Evolutionary conservation across 2,888 invertebrate genomes (phyloP), one percentile per base, ranked within the genome.

Genomic region (Elegia similella): DNA sequence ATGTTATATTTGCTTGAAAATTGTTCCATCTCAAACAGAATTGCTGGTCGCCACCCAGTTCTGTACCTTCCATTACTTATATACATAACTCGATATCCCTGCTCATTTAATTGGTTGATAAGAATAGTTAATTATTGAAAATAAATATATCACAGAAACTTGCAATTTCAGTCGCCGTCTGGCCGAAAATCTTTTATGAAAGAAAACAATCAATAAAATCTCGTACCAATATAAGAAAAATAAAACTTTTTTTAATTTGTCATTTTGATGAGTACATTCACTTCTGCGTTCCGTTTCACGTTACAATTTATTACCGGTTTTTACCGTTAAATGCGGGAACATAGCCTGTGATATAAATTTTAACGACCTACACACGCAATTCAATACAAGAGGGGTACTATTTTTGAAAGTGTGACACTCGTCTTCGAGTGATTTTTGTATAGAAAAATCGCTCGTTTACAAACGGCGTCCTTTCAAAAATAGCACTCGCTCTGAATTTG

Each of bases 21-120:
- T 96, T 96, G 93, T 96, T 96, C 96, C 96, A 96, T 92, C 96
- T 94, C 90, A 96, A 94, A 93, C 96, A 96, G 92, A 96, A 96
- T 92, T 96, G 96, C 93, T 96, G 96, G 92, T 95, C 95, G 86
- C 93, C 94, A 85, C 90, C 92, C 89, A 92, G 91, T 91, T 92
- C 92, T 89, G 92, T 87, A 87, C 92, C 92, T 92, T 92, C 92
- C 92, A 92, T 92, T 92, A 92, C 92, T 92, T 89, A 92, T 90
- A 91, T 85, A 92, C 92, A 92, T 92, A 91, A 92, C 91, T 92
- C 83, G 88, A 86, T 91, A 88, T 88, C 88, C 91, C 87, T 89
- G 89, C 88, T 91, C 92, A 92, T 92, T 91, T 91, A 92, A 91
- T 89, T 89, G 84, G 80, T 88, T 90, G 89, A 90, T 88, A 90